Evolutionary conservation across 1,140 invertebrate genomes (phyloP).

Genomic region (Halesus radiatus): DNA sequence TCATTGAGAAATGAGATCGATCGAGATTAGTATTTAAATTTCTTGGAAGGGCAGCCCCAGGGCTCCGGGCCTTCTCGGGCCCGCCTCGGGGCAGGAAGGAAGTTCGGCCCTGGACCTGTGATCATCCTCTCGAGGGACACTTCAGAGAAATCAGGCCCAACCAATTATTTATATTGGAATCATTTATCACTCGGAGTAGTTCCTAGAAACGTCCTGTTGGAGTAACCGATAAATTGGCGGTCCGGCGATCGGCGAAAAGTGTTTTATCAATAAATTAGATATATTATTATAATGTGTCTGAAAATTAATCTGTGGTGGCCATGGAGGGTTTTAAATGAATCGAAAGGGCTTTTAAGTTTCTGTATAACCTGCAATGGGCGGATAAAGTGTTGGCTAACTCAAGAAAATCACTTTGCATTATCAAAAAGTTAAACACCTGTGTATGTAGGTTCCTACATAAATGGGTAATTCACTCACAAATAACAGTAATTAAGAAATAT

Average conservation of each 20-base stretch:
- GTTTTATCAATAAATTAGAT: constrained; percentile 1
- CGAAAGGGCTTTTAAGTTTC: too few relatives aligned
- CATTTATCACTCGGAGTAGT: background rate
- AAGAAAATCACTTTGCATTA: too few relatives aligned
- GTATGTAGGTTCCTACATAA: too few relatives aligned
- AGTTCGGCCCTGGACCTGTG: background rate
- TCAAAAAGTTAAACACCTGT: too few relatives aligned
- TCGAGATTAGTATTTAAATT: background rate
- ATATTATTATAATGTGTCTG: too few relatives aligned
- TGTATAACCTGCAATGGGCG: too few relatives aligned
- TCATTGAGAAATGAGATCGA: background rate
- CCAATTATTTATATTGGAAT: background rate
- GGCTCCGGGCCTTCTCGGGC: background rate
- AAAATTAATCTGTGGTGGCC: too few relatives aligned
- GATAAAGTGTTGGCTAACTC: too few relatives aligned
- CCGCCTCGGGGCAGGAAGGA: background rate
- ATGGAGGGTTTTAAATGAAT: too few relatives aligned
- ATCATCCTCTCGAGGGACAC: background rate
- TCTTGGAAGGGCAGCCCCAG: background rate
- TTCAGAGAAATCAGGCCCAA: background rate
- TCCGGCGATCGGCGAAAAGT: background rate
- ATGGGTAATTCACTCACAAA: too few relatives aligned
- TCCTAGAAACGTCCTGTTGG: background rate
- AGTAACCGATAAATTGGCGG: constrained; percentile 11
- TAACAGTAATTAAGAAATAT: too few relatives aligned